Base-by-base conservation (phyloP, 2,888 invertebrate species). In the Stenichneumon culpator region DNA sequence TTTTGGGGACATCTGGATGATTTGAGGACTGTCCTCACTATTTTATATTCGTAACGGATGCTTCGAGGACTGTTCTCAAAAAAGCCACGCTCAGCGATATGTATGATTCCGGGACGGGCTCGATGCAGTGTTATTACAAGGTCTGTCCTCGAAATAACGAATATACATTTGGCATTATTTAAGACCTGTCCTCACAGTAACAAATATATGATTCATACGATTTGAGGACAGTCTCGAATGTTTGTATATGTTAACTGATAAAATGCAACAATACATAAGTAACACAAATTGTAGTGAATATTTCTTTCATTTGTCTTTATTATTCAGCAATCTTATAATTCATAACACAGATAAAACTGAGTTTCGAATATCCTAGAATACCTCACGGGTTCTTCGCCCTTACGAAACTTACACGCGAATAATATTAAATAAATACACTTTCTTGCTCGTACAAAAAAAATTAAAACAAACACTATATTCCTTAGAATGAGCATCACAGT, bases 21-120 rank as follows among this genome's bases (percentile, higher is more conserved):
- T 50, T 50, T 50, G 50, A 50, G 50, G 50, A 50, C 50, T 50
- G 50, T 50, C 50, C 50, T 50, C 50, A 50, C n/a, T n/a, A 50
- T 50, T 50, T 50, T 50, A 50, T 50, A 50, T 50, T n/a, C 50
- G 50, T 50, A n/a, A 50, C 16, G 50, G 16, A 50, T 50, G 1
- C 50, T n/a, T 50, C n/a, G 50, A n/a, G n/a, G 50, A 50, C n/a
- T 1, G 50, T 50, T n/a, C n/a, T n/a, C 50, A 50, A 50, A 50
- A n/a, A 50, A 50, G n/a, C n/a, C 50, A 50, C n/a, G n/a, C 6
- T n/a, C n/a, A 50, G 50, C 6, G 50, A n/a, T 50, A n/a, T n/a
- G 50, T 50, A n/a, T 50, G 50, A 6, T 50, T 50, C 50, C 5
- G 50, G 50, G 50, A 50, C 50, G n/a, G 16, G 6, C 50, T 50